These are phyloP conservation scores for Prosopocoilus inquinatus DNA, from an alignment of 2,888 invertebrate genomes.

Conservation along the genomic window DNA sequence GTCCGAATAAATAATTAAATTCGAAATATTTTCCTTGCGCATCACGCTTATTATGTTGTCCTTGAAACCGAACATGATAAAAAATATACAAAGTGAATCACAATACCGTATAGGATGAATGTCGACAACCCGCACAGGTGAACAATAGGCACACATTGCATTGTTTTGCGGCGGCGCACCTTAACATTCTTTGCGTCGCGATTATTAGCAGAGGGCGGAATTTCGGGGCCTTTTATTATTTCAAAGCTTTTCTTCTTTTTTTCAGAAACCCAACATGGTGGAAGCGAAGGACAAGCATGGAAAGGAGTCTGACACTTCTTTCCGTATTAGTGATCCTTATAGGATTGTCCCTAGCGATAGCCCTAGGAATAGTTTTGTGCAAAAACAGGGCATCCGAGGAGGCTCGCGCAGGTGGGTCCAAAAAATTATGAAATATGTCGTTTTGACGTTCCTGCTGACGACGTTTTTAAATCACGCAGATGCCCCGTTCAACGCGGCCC, in stretches of 20 bases:
- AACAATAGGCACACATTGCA: too few relatives aligned
- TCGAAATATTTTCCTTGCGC: too few relatives aligned
- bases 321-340: slow-evolving; percentile 59
- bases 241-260: slow-evolving; percentile 30
- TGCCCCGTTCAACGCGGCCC: slow-evolving; percentile 37
- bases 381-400: slow-evolving; percentile 31
- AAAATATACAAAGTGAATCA: too few relatives aligned
- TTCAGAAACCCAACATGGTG: slow-evolving; percentile 80
- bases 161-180: too few relatives aligned
- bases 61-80: too few relatives aligned
- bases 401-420: neutral
- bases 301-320: slow-evolving; percentile 64
- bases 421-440: slow-evolving; percentile 14
- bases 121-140: too few relatives aligned
- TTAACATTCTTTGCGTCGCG: too few relatives aligned
- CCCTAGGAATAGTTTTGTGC: slow-evolving; percentile 57
- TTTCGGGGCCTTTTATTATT: slow-evolving; percentile 10
- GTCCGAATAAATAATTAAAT: too few relatives aligned
- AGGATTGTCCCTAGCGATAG: slow-evolving; percentile 62
- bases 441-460: slow-evolving; percentile 13
- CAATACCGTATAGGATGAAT: too few relatives aligned
- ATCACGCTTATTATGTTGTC: too few relatives aligned
- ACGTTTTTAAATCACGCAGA: slow-evolving; percentile 24
- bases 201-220: neutral
- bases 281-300: slow-evolving; percentile 72